Evolutionary conservation across 1,140 invertebrate species (phyloP), one percentile per base, ranked within the genome.

Genomic region (Thalassaphorura encarpata): DNA sequence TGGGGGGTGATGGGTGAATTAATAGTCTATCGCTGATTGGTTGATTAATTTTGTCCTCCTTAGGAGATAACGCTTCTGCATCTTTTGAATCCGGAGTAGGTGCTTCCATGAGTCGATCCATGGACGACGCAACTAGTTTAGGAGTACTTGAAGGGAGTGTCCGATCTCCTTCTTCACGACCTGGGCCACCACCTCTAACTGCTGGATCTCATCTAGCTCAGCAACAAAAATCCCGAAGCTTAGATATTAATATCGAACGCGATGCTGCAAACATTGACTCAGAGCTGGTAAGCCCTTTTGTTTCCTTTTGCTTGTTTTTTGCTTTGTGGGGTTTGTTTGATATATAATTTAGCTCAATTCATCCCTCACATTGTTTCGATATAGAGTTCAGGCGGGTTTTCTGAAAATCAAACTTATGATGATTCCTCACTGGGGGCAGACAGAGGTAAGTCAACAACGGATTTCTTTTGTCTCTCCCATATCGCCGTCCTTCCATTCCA

Each of bases 21-120:
- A 29, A 51, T 19, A 33, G 3, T 42, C 6, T 42, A n/a, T 24
- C 24, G n/a, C 23, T 6, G 3, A 27, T 28, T 8, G 19, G 8
- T 23, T 23, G 26, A 16, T 21, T 48, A 36, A 43, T 52, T 49
- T 50, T 21, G 31, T 23, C 45, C 11, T 36, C n/a, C 42, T 29
- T 19, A 63, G 61, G 61, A 27, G 61, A 63, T 24, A 54, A 58
- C 46, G 28, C 46, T 21, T 41, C 29, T 24, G 50, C 52, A 24
- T 64, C 63, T 11, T 61, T 64, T 36, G 63, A 64, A 40, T 64
- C 63, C 11, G 62, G 62, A 19, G 55, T 59, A 33, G 60, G 60
- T 33, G 49, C 61, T 40, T 61, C 63, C 15, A 46, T 61, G 21
- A 64, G 48, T 57, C 56, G 60, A 16, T 64, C 63, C 8, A 40